Base-by-base conservation (phyloP, 2,888 invertebrate species). In the Antheraea yamamai region DNA sequence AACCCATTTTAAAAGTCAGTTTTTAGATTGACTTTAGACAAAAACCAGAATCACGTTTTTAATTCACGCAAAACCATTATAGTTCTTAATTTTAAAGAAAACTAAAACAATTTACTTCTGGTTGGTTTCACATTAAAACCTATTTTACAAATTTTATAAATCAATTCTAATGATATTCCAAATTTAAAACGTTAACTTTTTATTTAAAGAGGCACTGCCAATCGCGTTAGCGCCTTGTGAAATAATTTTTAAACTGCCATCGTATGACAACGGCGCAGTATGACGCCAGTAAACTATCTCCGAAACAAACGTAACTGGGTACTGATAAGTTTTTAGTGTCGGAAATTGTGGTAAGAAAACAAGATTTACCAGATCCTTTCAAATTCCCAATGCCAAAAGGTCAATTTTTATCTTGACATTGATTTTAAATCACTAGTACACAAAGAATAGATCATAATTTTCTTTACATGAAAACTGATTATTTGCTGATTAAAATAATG, bases 1-100 rank as follows among this genome's bases (percentile, higher is more conserved):
- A 73, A 73, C 73, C n/a, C 73, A 73, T 73, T 64, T 61, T 18
- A 18, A 39, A 39, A 39, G 35, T 39, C 35, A 39, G 4, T 39
- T 39, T 39, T 39, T 35, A 68, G 35, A 35, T 18, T 23, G 18
- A 39, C 35, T 68, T 35, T 20, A 35, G 35, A 18, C 18, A 64
- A 4, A 30, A 64, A 16, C 64, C 64, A 64, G 23, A 26, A 68
- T 35, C 68, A 68, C 35, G 4, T 68, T 14, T 68, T 20, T 12
- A 68, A 68, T 18, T 68, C 35, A 18, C 7, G n/a, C 61, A 61
- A 61, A 61, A 23, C 10, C 10, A 61, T 23, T 61, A 61, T 12
- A 12, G 23, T 20, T n/a, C 18, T 16, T 55, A 20, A 61, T 14
- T 61, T 26, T 26, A 39, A 39, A 39, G 6, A 30, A 66, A n/a